Percentiles rank a stretch among this genome's conserved stretches.
phyloP scores from a whole-genome alignment of 2,797 vertebrate species.

The Balearica regulorum region DNA sequence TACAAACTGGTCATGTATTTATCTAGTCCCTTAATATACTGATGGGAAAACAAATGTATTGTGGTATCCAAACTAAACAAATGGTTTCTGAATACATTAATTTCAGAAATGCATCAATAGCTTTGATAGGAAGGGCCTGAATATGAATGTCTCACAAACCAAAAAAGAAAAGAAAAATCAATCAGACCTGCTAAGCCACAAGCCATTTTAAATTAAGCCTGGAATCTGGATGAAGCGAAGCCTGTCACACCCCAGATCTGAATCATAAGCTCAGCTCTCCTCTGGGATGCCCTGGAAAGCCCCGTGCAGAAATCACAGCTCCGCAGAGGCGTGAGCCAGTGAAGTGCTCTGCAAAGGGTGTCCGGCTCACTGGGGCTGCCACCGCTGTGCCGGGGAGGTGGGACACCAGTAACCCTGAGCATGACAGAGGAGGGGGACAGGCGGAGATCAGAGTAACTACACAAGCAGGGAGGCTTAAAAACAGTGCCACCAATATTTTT shows the following conservation, averaged over 20 bases:
- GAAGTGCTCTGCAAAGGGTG: fast-evolving
- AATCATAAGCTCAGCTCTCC: not conserved
- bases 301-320: not conserved
- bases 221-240: not conserved
- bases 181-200: not conserved
- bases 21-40: not conserved
- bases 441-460: not conserved
- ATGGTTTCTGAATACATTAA: not conserved
- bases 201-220: not conserved
- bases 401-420: not conserved
- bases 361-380: no score
- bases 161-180: not conserved
- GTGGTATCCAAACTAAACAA: not conserved
- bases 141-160: not conserved
- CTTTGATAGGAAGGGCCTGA: not conserved
- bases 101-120: not conserved
- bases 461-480: not conserved
- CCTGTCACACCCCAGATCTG: not conserved
- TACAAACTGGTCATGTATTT: not conserved
- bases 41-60: not conserved
- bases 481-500: not conserved
- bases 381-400: fast-evolving
- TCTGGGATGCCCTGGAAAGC: constrained; percentile 6
- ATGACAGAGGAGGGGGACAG: no score
- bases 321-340: not conserved